These are phyloP conservation scores for Novumbra hubbsi DNA, from an alignment of 2,797 vertebrate species.

Conservation along the genomic window DNA sequence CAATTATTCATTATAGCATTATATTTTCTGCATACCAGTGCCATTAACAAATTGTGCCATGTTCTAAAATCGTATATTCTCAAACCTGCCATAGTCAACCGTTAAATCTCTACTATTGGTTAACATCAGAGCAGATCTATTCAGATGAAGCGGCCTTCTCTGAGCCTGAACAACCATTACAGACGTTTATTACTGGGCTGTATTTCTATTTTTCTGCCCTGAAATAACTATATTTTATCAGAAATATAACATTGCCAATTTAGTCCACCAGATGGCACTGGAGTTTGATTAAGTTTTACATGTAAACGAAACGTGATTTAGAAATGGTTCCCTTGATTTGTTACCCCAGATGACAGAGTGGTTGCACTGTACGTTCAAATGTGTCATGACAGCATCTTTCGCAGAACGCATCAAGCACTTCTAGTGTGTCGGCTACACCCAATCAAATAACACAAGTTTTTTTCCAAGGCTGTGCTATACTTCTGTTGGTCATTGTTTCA, in stretches of 20 bases:
- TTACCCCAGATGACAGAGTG: not conserved
- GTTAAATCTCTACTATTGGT: not conserved
- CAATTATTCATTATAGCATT: not conserved
- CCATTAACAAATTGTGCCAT: slow-evolving; percentile 29
- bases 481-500: slow-evolving; percentile 15
- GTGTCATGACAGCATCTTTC: not conserved
- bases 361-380: not conserved
- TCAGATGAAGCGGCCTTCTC: not conserved
- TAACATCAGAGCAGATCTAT: not conserved
- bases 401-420: not conserved
- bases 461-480: slow-evolving; percentile 7
- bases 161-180: not conserved
- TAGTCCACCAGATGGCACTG: not conserved
- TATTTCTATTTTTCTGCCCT: slow-evolving; percentile 4
- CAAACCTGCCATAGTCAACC: not conserved
- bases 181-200: not conserved
- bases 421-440: slow-evolving; percentile 11
- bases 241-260: not conserved
- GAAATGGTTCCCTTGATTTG: slow-evolving; percentile 10
- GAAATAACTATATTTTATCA: slow-evolving; percentile 13
- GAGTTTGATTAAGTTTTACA: not conserved
- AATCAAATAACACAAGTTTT: slow-evolving; percentile 8
- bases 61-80: not conserved
- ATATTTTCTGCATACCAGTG: slow-evolving; percentile 15
- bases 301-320: not conserved